phyloP scores from a whole-genome alignment of 2,888 invertebrate genomes.

The Sarcophaga variegata region DNA sequence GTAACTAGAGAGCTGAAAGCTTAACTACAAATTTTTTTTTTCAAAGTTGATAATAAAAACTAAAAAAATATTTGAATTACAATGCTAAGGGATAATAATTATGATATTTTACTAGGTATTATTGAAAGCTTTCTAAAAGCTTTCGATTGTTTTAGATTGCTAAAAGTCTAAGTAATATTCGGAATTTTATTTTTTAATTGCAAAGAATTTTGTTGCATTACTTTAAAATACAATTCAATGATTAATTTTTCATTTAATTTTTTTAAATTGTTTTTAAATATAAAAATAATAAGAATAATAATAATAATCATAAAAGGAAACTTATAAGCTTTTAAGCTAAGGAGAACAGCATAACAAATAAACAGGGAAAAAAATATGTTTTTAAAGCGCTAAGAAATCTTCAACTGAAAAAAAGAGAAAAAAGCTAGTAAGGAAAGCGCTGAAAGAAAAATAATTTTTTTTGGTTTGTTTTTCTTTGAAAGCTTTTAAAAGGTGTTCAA shows the following conservation, averaged over 20 bases:
- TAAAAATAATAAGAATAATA: neutral
- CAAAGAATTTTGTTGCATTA: constrained; percentile 58
- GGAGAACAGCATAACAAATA: neutral
- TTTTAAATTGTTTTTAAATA: neutral
- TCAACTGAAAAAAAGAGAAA: neutral
- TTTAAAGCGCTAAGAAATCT: neutral
- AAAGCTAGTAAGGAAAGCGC: constrained; percentile 42
- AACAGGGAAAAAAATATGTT: neutral
- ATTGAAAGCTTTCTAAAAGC: constrained; percentile 3
- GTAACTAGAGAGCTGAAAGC: too few relatives aligned
- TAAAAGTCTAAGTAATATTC: neutral
- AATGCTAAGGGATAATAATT: too few relatives aligned
- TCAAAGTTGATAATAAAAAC: too few relatives aligned
- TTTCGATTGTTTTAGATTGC: neutral
- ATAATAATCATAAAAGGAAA: neutral
- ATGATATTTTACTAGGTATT: neutral
- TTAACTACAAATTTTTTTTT: too few relatives aligned
- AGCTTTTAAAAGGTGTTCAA: constrained; percentile 44
- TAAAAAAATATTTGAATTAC: too few relatives aligned
- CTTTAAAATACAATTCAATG: neutral
- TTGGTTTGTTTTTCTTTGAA: neutral
- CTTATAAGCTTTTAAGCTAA: constrained; percentile 39
- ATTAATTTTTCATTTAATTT: neutral
- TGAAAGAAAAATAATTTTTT: neutral
- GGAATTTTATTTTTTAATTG: constrained; percentile 1